Conservation (phyloP, 2,797 vertebrate species). For the Diceros bicornis region DNA sequence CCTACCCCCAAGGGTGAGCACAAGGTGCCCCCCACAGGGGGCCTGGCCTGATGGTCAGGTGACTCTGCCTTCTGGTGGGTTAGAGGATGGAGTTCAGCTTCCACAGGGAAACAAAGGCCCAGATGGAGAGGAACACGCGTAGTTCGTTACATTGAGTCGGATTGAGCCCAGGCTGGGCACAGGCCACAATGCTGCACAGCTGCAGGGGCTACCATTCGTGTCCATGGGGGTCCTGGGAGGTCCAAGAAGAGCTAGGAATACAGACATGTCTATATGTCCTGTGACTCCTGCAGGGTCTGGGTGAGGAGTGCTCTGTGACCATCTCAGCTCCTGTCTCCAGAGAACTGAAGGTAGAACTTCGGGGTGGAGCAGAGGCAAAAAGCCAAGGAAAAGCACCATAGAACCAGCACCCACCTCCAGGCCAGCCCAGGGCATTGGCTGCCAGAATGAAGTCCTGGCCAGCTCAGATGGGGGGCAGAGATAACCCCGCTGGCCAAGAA, state of each 20-base stretch:
- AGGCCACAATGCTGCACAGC: background rate
- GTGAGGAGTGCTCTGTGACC: background rate
- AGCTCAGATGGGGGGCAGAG: background rate
- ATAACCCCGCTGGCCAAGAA: background rate
- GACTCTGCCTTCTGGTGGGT: background rate
- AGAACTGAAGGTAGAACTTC: background rate
- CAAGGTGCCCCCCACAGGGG: background rate
- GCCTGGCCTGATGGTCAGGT: constrained; percentile 61
- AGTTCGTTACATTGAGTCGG: background rate
- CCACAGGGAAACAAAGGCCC: background rate
- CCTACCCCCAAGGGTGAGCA: background rate
- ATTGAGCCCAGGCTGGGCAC: background rate
- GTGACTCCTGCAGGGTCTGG: background rate
- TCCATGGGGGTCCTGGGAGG: background rate
- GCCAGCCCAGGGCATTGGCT: background rate
- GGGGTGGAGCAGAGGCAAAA: background rate
- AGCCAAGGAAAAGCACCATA: background rate
- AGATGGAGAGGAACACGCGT: background rate
- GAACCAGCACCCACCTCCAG: background rate
- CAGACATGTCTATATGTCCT: background rate
- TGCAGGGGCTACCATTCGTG: background rate
- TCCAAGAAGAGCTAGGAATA: background rate
- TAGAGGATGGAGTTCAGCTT: constrained; percentile 23
- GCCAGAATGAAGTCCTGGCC: background rate
- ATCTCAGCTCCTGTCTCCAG: background rate